Conservation (phyloP, 2,113 vertebrate genomes). For the Isichthys henryi region DNA sequence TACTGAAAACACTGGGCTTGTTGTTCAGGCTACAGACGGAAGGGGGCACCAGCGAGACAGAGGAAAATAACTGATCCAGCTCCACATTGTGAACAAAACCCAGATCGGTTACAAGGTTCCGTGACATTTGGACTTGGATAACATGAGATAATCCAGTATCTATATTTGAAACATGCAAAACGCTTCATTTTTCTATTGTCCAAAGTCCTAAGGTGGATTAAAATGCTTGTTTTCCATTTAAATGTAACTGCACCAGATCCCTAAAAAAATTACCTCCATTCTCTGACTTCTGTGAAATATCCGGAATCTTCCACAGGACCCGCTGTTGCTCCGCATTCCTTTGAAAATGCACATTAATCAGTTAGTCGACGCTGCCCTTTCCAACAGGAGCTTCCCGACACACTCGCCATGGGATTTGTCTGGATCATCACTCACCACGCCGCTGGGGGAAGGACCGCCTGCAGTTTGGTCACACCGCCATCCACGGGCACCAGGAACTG, state of each 20-base stretch:
- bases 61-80: neutral
- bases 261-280: constrained; percentile 76
- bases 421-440: constrained; percentile 69
- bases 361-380: neutral
- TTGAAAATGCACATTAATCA: constrained; percentile 22
- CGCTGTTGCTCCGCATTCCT: constrained; percentile 93
- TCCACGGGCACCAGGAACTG: constrained; percentile 91
- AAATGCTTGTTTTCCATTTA: neutral
- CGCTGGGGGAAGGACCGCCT: constrained; percentile 89
- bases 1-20: neutral
- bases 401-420: neutral
- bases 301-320: constrained; percentile 97
- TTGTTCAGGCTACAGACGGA: constrained; percentile 16
- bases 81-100: neutral
- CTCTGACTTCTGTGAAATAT: constrained; percentile 96
- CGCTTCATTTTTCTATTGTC: neutral
- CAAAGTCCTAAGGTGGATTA: neutral
- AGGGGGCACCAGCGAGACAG: constrained; percentile 15
- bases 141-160: neutral
- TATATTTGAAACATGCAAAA: neutral
- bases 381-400: neutral
- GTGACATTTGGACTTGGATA: neutral
- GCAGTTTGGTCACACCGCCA: constrained; percentile 86
- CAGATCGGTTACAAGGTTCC: neutral
- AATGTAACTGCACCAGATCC: neutral